These are phyloP conservation scores for Tridacna crocea DNA, from an alignment of 2,888 invertebrate genomes.

Conservation along the genomic window DNA sequence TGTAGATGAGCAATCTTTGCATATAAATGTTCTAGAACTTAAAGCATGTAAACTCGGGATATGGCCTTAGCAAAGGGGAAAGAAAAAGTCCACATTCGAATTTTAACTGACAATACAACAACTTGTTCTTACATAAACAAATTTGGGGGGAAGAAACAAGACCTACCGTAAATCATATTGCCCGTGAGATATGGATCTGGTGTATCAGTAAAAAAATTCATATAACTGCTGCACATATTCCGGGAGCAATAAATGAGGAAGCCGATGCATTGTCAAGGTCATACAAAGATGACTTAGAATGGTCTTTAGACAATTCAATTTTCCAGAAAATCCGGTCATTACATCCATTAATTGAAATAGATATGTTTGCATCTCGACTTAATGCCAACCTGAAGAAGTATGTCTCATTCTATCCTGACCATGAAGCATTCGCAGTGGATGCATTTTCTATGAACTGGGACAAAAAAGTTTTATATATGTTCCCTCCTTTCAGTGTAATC, in stretches of 20 bases:
- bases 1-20: slow-evolving; percentile 27
- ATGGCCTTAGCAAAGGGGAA: slow-evolving; percentile 23
- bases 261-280: slow-evolving; percentile 48
- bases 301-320: slow-evolving; percentile 34
- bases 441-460: slow-evolving; percentile 25
- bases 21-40: slow-evolving; percentile 45
- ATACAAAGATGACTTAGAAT: slow-evolving; percentile 52
- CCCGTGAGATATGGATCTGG: slow-evolving; percentile 39
- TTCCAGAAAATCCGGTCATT: slow-evolving; percentile 7
- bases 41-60: slow-evolving; percentile 35
- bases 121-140: slow-evolving; percentile 47
- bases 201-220: slow-evolving; percentile 28
- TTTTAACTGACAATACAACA: slow-evolving; percentile 42
- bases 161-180: slow-evolving; percentile 37
- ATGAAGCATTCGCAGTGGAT: not conserved
- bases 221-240: slow-evolving; percentile 42
- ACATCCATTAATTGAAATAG: slow-evolving; percentile 8
- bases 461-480: slow-evolving; percentile 23
- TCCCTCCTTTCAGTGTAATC: slow-evolving; percentile 40
- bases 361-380: slow-evolving; percentile 37
- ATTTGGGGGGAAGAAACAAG: slow-evolving; percentile 41
- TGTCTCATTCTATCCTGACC: too few species aligned
- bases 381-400: not conserved
- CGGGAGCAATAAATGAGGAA: slow-evolving; percentile 35
- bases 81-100: slow-evolving; percentile 19